Conservation (phyloP, 2,113 vertebrate genomes). For the Burhinus bistriatus region DNA sequence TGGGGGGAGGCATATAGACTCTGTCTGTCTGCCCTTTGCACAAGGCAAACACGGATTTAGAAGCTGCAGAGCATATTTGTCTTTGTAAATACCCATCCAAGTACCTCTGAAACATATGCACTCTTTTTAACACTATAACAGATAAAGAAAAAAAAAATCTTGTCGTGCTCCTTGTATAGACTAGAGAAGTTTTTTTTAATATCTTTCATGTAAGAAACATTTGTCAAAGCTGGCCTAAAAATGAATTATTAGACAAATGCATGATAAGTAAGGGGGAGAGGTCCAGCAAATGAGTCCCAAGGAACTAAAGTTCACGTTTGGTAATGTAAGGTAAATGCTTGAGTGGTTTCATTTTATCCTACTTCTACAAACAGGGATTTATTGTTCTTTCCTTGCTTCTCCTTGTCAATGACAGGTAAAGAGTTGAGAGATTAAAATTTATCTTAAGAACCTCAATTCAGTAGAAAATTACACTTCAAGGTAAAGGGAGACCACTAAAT, state of each 20-base stretch:
- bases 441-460: neutral
- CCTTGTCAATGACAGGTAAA: conserved; percentile 34
- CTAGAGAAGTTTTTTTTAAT: neutral
- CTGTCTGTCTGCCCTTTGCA: neutral
- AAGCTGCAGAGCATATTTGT: neutral
- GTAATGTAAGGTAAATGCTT: conserved; percentile 1
- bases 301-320: neutral
- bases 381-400: conserved; percentile 38
- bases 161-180: neutral
- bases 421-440: conserved; percentile 41
- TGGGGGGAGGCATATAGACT: neutral
- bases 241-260: neutral
- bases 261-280: neutral
- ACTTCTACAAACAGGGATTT: conserved; percentile 21
- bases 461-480: conserved; percentile 28
- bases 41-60: neutral
- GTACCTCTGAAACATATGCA: neutral
- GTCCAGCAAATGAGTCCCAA: neutral
- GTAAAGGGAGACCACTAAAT: neutral
- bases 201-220: neutral
- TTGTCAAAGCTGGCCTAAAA: conserved; percentile 4
- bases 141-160: neutral
- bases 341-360: conserved; percentile 42
- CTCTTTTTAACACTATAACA: neutral
- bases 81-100: neutral